Conservation (phyloP, 2,888 invertebrate genomes). For the Chymomyza fuscimana region DNA sequence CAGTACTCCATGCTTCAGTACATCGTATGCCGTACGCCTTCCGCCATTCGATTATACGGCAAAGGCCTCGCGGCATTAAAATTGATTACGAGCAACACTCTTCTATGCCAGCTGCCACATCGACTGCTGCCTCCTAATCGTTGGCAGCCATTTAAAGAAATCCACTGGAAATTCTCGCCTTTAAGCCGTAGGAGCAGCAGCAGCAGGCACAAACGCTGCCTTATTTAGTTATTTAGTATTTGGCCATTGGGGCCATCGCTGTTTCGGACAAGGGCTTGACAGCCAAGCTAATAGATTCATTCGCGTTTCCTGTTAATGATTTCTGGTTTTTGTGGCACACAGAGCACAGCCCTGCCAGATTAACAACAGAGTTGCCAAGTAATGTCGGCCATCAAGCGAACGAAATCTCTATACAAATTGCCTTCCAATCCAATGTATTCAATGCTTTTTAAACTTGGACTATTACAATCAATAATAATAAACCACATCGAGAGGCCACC, state of each 20-base stretch:
- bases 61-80: neutral
- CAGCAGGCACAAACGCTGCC: neutral
- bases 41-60: slow-evolving; percentile 22
- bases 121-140: neutral
- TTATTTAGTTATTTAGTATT: neutral
- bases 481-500: neutral
- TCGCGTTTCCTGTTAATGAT: slow-evolving; percentile 24
- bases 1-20: neutral
- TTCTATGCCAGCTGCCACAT: neutral
- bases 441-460: slow-evolving; percentile 2
- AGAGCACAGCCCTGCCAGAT: neutral
- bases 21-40: slow-evolving; percentile 4
- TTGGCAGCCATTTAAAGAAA: neutral
- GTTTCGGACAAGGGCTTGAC: slow-evolving; percentile 9
- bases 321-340: slow-evolving; percentile 11
- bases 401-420: neutral
- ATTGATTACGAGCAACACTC: slow-evolving; percentile 1
- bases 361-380: neutral
- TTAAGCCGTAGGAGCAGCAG: neutral
- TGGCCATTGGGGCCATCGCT: slow-evolving; percentile 1
- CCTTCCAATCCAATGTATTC: neutral
- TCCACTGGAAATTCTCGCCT: neutral
- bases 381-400: neutral
- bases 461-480: slow-evolving; percentile 9
- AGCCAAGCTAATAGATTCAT: slow-evolving; percentile 10